Conservation (phyloP, 2,888 invertebrate genomes). For the Pilophorus perplexus region DNA sequence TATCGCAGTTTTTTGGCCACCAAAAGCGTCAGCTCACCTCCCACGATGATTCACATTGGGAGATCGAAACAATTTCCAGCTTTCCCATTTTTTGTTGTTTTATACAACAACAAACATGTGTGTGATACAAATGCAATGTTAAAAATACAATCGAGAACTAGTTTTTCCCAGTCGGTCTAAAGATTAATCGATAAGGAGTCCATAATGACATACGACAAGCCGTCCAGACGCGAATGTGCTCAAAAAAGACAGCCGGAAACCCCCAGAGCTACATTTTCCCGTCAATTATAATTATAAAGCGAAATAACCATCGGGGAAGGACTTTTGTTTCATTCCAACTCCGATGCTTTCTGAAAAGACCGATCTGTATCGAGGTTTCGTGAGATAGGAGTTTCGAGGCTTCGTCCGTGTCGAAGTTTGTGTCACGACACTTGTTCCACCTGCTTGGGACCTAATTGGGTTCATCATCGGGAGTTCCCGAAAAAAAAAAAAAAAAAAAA, state of each 20-base stretch:
- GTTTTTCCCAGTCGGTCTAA: no score
- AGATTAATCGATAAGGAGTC: slow-evolving; percentile 6
- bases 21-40: no score
- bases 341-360: no score
- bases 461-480: neutral
- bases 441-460: slow-evolving; percentile 19
- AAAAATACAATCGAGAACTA: no score
- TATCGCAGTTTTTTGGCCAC: no score
- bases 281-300: slow-evolving; percentile 19
- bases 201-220: slow-evolving; percentile 4
- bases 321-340: no score
- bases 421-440: slow-evolving; percentile 33
- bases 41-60: no score
- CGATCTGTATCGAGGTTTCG: slow-evolving; percentile 19
- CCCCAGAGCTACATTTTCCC: slow-evolving; percentile 22
- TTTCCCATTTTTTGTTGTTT: no score
- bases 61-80: no score
- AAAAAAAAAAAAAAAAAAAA: neutral
- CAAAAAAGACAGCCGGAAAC: slow-evolving; percentile 15
- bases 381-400: neutral
- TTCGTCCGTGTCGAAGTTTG: neutral
- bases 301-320: no score
- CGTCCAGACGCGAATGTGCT: slow-evolving; percentile 6
- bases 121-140: no score
- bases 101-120: no score